phyloP scores from a whole-genome alignment of 2,113 vertebrate genomes.

The Ranitomeya imitator region DNA sequence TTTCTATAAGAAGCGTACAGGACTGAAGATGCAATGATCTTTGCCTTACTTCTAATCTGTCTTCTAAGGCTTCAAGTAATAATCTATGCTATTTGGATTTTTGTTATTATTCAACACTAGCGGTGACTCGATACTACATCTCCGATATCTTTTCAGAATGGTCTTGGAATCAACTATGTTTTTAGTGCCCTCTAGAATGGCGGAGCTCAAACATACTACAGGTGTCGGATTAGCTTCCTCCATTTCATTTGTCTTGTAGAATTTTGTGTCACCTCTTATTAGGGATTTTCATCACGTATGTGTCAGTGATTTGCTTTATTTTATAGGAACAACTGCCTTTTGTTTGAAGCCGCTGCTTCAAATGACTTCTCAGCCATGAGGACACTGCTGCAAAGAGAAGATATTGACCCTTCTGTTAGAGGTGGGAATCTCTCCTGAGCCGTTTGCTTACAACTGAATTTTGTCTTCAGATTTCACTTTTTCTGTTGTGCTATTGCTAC shows the following conservation, averaged over 20 bases:
- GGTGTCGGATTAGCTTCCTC: not conserved
- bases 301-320: not conserved
- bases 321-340: constrained; percentile 19
- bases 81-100: not conserved
- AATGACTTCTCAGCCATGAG: constrained; percentile 56
- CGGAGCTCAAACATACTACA: not conserved
- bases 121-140: not conserved
- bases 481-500: not conserved
- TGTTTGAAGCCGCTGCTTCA: constrained; percentile 59
- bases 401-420: constrained; percentile 58
- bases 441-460: not conserved
- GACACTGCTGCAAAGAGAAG: constrained; percentile 54
- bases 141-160: not conserved
- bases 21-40: not conserved
- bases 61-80: not conserved
- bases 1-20: not conserved
- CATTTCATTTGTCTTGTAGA: not conserved
- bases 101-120: not conserved
- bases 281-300: not conserved
- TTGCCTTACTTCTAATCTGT: not conserved
- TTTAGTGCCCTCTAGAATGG: not conserved
- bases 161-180: not conserved
- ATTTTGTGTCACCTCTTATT: not conserved
- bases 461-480: not conserved
- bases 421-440: not conserved